Base-by-base conservation (phyloP, 2,113 vertebrate genomes). In the Brachirus orientalis region DNA sequence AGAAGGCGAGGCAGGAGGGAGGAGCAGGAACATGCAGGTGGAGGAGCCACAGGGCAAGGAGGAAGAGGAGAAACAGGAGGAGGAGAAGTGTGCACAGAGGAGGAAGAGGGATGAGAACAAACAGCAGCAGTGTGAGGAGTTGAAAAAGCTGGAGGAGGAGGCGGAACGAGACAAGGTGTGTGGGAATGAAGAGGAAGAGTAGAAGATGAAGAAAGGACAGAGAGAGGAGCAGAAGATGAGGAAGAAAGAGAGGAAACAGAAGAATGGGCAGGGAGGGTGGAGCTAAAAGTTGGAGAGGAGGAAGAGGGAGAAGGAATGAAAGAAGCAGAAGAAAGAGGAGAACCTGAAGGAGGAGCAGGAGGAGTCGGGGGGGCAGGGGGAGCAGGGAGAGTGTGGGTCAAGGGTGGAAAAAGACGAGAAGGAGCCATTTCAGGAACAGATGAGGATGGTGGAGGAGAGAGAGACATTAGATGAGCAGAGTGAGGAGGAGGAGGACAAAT, bases 1-100 rank as follows among this genome's bases (percentile, higher is more conserved):
- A 90, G 80, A 36, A 90, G 84, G 48, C 85, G 87, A 6, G 87
- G 84, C 10, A 90, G 57, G 16, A 90, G 69, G n/a, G 84, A 41
- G 28, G 82, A 41, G 53, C 89, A 90, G 43, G 78, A n/a, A 53
- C 87, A 86, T 46, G 66, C 63, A 13, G 72, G 53, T 16, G 72
- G n/a, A 4, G 72, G 53, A 12, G 54, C 20, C 7, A 33, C 48
- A 22, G 48, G 9, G n/a, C 8, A 10, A 46, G 17, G 20, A 8
- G 52, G 18, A 17, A 19, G 20, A 18, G 16, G 40, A 19, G 37
- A 14, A 20, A 22, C 14, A 12, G 6, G 17, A 6, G 43, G 17
- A 20, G 47, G 6, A 47, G 19, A 6, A 7, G 20, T 13, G 41
- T 16, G 43, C 51, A 22, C 19, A 52, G 45, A 43, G 50, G 54